Percentiles rank a stretch among this genome's conserved stretches.
Evolutionary conservation across 2,113 vertebrate genomes (phyloP).

Genomic region (Melanerpes aurifrons): DNA sequence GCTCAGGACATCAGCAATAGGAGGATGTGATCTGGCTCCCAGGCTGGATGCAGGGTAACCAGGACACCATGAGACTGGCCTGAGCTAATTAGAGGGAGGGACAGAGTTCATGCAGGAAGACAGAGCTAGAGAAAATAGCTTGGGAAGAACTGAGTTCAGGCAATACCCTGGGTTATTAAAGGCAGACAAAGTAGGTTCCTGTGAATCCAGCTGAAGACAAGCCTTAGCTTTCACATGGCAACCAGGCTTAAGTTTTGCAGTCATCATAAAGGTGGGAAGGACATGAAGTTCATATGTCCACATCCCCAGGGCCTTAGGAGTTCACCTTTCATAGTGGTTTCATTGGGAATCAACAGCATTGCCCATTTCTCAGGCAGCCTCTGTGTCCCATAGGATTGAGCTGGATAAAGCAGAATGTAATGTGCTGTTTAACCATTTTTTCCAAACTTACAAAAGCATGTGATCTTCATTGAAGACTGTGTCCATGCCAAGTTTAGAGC

Average conservation of each 20-base stretch:
- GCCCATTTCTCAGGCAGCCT: slow-evolving; percentile 49
- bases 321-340: neutral
- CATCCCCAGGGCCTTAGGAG: neutral
- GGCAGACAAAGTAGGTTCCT: neutral
- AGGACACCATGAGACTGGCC: neutral
- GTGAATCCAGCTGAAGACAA: neutral
- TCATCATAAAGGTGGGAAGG: neutral
- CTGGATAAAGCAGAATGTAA: slow-evolving; percentile 36
- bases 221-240: neutral
- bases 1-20: neutral
- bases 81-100: neutral
- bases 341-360: slow-evolving; percentile 20
- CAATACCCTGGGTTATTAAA: neutral
- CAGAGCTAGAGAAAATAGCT: neutral
- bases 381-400: slow-evolving; percentile 26
- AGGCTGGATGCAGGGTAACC: neutral
- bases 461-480: slow-evolving; percentile 55
- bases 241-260: neutral
- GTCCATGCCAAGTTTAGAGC: slow-evolving; percentile 26
- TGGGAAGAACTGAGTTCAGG: neutral
- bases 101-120: neutral
- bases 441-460: slow-evolving; percentile 36
- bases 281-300: neutral
- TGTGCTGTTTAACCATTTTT: slow-evolving; percentile 45
- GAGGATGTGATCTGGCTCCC: neutral